Evolutionary conservation across 64 coral and sea anemone genomes (phyloP).

Genomic region (Hydrozoanthus tunicans): DNA sequence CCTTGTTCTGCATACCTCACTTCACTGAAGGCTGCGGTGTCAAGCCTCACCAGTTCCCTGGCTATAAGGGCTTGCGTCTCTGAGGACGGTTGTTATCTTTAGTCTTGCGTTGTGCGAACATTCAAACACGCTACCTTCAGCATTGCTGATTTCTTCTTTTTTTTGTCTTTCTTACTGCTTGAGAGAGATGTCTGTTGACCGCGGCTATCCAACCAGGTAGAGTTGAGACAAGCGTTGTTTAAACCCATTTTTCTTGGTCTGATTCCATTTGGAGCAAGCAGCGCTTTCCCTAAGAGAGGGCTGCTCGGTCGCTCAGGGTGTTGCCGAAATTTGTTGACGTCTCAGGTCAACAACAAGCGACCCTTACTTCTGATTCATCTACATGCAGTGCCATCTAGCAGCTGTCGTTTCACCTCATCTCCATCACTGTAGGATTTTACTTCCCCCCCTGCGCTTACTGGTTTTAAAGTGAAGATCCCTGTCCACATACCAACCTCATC

Average conservation of each 20-base stretch:
- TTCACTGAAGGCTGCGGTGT: not conserved
- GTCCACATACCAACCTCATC: constrained; percentile 3
- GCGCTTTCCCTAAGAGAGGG: not conserved
- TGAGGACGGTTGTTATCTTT: not conserved
- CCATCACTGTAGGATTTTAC: not conserved
- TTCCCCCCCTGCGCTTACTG: not conserved
- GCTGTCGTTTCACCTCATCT: not conserved
- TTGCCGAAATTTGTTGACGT: constrained; percentile 1
- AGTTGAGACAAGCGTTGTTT: not conserved
- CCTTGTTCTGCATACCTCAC: too few relatives aligned
- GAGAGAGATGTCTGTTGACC: not conserved
- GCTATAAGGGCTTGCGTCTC: not conserved
- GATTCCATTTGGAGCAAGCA: not conserved
- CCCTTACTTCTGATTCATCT: not conserved
- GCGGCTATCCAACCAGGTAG: not conserved
- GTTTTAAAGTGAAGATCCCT: not conserved
- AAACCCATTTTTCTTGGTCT: not conserved
- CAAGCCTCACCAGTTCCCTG: not conserved
- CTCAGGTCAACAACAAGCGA: constrained; percentile 1
- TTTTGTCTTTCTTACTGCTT: not conserved
- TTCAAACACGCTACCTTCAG: not conserved
- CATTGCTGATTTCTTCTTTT: not conserved
- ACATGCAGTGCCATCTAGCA: not conserved
- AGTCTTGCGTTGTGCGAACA: not conserved
- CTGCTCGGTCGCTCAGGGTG: not conserved